Evolutionary conservation across 2,888 invertebrate species (phyloP), one percentile per base, ranked within the genome.

Genomic region (Willowsia nigromaculata): DNA sequence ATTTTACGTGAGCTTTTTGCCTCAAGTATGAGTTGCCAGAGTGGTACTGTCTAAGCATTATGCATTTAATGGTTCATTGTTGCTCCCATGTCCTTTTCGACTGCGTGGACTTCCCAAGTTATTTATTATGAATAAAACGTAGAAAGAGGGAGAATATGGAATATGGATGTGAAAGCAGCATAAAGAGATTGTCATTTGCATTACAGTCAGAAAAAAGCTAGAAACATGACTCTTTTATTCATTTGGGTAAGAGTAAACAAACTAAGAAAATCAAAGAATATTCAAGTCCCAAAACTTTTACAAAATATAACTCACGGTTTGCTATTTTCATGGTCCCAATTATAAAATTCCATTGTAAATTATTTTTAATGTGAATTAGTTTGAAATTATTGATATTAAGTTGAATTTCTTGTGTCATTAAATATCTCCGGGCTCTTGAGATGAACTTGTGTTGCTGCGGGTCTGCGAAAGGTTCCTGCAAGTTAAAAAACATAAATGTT

Each of bases 1-100:
- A 78, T 78, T 78, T 56, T 78, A 78, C 56, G 78, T 78, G 78
- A 78, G 56, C 78, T 25, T 78, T 78, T 78, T 78, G 78, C 78
- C 78, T 78, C 30, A 33, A 56, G 56, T 53, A 78, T 78, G 78
- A 78, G 78, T 56, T 56, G 33, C 33, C 13, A 43, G 11, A 22
- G 71, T 43, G 7, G 68, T 40, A 18, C 37, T 13, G 22, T 11
- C 33, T 9, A 25, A 74, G 43, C n/a, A 74, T 74, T 74, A 74
- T 50, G 50, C 74, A 43, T 47, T 50, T 74, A 74, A 74, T 74
- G 74, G 74, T 47, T 74, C 74, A 43, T 74, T 74, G 74, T 74
- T 74, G 27, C 74, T 47, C 15, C 43, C 47, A 47, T 50, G 68
- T 68, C 68, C 68, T 68, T 37, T 68, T 40, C 37, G n/a, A 65